Conservation (phyloP, 1,140 invertebrate genomes). For the Lepidurus apus region DNA sequence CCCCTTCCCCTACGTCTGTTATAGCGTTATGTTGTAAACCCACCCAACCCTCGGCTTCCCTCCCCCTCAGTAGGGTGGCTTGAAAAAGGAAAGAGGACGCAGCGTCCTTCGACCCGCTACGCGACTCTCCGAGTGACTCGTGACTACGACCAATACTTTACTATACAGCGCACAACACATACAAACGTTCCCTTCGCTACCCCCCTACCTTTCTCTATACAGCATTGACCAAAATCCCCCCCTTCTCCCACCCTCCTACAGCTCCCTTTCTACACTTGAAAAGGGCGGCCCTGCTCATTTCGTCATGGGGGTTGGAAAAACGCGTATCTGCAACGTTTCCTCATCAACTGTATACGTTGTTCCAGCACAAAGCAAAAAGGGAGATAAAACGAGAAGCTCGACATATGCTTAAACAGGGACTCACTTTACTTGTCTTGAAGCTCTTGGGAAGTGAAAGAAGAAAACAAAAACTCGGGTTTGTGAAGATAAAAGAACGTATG, state of each 20-base stretch:
- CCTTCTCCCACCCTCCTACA: not conserved
- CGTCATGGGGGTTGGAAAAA: slow-evolving; percentile 9
- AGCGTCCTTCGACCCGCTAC: slow-evolving; percentile 20
- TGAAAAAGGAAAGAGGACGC: slow-evolving; percentile 5
- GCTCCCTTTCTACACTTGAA: not conserved
- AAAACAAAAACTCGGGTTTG: no score
- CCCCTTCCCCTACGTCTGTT: not conserved
- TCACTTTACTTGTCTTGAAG: no score
- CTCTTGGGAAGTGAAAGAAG: no score
- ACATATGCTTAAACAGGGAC: no score
- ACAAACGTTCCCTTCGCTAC: not conserved
- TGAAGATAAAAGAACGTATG: no score
- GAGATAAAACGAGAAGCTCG: not conserved
- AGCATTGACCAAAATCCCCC: not conserved
- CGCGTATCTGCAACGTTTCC: slow-evolving; percentile 16
- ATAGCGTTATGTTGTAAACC: not conserved
- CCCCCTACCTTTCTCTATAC: not conserved
- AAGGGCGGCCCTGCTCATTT: not conserved
- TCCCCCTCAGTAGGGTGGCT: not conserved
- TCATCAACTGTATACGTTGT: not conserved
- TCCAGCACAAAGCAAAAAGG: not conserved
- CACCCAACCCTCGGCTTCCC: not conserved
- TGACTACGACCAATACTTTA: slow-evolving; percentile 22
- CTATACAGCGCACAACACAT: not conserved
- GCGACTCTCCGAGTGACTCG: slow-evolving; percentile 17